These are phyloP conservation scores for Geotria australis DNA, from an alignment of 2,797 vertebrate species.

Conservation along the genomic window DNA sequence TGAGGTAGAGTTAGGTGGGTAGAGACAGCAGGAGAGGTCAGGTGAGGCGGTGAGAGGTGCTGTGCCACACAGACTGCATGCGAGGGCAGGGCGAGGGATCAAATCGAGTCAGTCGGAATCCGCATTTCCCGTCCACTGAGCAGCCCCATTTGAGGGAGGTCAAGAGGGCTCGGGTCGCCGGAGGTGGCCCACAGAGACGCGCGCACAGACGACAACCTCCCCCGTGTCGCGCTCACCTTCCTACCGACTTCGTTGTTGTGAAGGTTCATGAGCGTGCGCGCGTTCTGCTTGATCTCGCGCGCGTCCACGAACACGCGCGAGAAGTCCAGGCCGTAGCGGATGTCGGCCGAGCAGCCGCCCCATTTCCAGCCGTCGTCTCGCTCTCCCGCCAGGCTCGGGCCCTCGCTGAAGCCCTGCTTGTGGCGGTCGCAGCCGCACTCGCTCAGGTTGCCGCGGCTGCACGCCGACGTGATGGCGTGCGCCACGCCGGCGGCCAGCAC, in stretches of 20 bases:
- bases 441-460: slow-evolving; percentile 4
- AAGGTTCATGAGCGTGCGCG: slow-evolving; percentile 5
- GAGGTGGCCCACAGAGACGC: no score
- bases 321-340: slow-evolving; percentile 3
- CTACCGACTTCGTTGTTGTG: slow-evolving; percentile 6
- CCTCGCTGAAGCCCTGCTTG: slow-evolving; percentile 2
- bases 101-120: no score
- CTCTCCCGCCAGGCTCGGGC: neutral
- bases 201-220: no score
- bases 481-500: slow-evolving; percentile 4
- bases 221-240: slow-evolving; percentile 3
- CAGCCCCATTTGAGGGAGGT: no score
- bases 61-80: no score
- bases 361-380: slow-evolving; percentile 3
- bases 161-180: no score
- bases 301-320: slow-evolving; percentile 4
- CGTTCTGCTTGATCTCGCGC: slow-evolving; percentile 4
- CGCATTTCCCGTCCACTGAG: no score
- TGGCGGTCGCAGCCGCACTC: slow-evolving; percentile 5
- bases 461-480: slow-evolving; percentile 4
- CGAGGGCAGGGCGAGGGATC: no score
- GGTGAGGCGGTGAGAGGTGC: no score
- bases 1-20: no score
- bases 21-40: no score
- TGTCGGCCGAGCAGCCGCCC: slow-evolving; percentile 5